Base-by-base conservation (phyloP, 2,888 invertebrate species). In the Parnassius glacialis region DNA sequence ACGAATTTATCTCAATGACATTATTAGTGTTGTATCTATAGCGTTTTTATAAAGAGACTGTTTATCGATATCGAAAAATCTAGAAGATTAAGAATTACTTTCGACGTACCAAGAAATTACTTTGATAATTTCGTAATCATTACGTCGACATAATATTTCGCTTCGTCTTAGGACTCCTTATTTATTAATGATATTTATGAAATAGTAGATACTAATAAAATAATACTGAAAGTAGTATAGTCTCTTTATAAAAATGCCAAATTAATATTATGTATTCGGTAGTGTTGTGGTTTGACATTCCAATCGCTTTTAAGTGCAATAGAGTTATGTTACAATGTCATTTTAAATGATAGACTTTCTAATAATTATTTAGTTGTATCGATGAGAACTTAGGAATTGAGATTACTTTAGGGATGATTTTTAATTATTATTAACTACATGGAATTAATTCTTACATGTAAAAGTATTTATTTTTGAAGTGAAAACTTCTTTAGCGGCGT, bases 301-400 rank as follows among this genome's bases (percentile, higher is more conserved):
- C 85, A 84, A 64, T 83, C 70, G 84, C 81, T 85, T 81, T 71
- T 80, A 80, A 77, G 75, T 74, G 75, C 74, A 64, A 57, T 51
- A 44, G 34, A 65, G 63, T 68, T 71, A 72, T 80, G 76, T 70
- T 73, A 74, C 78, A 80, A 76, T 81, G 79, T 79, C 78, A 75
- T 75, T 20, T n/a, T 48, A 3, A n/a, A 48, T n/a, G n/a, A 74
- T 47, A 34, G 34, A 34, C 7, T 34, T 34, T 34, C 34, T 34
- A 34, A 7, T 7, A 34, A 7, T 34, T 34, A 34, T 34, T 34
- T 34, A 34, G 7, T 34, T 5, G 7, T 34, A 34, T 34, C 34
- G 7, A 7, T 34, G 34, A 34, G 34, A 34, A 34, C 5, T 34
- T 34, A 34, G 34, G 34, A 34, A 34, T 34, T 34, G 34, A 34